Percentiles rank a stretch among this genome's conserved stretches.
These are phyloP conservation scores for Mionectes olivaceus DNA, from an alignment of 2,797 vertebrate genomes.

Conservation along the genomic window DNA sequence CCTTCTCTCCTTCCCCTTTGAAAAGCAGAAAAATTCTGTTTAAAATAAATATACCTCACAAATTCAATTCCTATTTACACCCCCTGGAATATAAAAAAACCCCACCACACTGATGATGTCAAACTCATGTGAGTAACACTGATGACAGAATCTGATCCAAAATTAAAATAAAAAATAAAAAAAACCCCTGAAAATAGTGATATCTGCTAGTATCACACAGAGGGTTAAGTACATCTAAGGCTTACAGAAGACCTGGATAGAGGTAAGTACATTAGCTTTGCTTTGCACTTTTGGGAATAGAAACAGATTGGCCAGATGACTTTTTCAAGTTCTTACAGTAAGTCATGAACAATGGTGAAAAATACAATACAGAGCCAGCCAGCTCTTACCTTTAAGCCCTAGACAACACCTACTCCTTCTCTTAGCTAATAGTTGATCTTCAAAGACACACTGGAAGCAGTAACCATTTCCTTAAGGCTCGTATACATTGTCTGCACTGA, in stretches of 20 bases:
- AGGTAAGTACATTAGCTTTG: neutral
- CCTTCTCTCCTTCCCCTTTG: too few species aligned
- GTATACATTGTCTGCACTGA: neutral
- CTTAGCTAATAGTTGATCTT: neutral
- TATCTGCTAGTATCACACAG: neutral
- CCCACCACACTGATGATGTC: accelerated
- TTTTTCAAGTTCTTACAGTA: neutral
- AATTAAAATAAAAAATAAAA: too few species aligned
- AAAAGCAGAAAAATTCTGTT: neutral
- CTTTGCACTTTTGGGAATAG: neutral
- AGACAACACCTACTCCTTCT: neutral
- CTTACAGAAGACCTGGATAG: neutral
- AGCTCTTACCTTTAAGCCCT: neutral
- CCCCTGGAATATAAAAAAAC: neutral
- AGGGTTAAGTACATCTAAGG: neutral
- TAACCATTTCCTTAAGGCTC: neutral
- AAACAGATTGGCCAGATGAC: neutral
- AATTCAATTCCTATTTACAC: neutral
- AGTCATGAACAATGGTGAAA: neutral
- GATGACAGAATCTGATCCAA: neutral
- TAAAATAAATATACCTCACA: neutral
- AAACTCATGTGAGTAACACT: neutral
- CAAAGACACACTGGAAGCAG: neutral
- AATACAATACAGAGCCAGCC: neutral
- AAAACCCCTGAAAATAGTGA: neutral